Conservation (phyloP, 2,113 vertebrate genomes). For the Trinectes maculatus region DNA sequence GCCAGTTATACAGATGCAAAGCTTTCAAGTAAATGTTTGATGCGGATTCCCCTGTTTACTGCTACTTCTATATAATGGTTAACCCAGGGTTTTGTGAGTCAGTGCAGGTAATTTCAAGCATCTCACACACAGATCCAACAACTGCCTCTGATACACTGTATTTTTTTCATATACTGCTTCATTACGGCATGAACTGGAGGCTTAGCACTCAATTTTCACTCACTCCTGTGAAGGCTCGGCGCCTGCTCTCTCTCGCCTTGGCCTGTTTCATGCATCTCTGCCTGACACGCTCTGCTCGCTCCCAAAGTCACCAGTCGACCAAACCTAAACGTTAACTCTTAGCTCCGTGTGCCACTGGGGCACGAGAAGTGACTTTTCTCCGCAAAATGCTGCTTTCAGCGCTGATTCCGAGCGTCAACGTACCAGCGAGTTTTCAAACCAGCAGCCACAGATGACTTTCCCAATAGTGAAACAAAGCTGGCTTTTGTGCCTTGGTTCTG, state of each 20-base stretch:
- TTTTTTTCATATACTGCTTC: conserved; percentile 49
- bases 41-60: conserved; percentile 14
- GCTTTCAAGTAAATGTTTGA: conserved; percentile 3
- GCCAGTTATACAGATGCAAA: neutral
- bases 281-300: conserved; percentile 36
- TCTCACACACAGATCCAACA: conserved; percentile 36
- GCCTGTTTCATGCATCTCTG: conserved; percentile 35
- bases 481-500: conserved; percentile 83
- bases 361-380: conserved; percentile 62
- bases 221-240: conserved; percentile 27
- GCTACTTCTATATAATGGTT: conserved; percentile 23
- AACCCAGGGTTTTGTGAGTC: conserved; percentile 16
- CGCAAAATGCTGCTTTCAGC: conserved; percentile 64
- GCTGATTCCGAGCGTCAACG: conserved; percentile 58
- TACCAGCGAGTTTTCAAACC: conserved; percentile 50
- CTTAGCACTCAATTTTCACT: conserved; percentile 54
- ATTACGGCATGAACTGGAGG: conserved; percentile 53
- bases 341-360: conserved; percentile 37
- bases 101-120: conserved; percentile 29
- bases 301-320: conserved; percentile 36
- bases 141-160: conserved; percentile 44
- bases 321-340: conserved; percentile 52
- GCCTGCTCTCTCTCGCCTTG: conserved; percentile 41
- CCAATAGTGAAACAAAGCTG: conserved; percentile 80
- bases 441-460: conserved; percentile 75